These are phyloP conservation scores for Scaptomyza cyrtandrae DNA, from an alignment of 2,888 invertebrate genomes.

Conservation along the genomic window DNA sequence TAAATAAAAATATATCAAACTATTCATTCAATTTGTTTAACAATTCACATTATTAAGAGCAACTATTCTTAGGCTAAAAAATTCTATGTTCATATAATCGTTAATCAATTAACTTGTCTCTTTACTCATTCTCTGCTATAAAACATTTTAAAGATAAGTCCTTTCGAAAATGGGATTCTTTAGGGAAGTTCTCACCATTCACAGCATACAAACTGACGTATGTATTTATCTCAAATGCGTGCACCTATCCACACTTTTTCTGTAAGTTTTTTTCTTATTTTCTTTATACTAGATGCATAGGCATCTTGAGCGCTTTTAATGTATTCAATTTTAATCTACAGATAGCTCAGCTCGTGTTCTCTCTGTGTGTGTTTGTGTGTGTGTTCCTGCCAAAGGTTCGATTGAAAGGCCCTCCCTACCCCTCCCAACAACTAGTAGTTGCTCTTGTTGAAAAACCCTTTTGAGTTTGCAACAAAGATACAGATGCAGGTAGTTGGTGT, in stretches of 20 bases:
- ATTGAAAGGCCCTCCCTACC: slow-evolving; percentile 25
- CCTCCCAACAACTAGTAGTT: slow-evolving; percentile 18
- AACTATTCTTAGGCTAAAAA: no score
- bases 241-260: neutral
- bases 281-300: neutral
- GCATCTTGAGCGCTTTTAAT: slow-evolving; percentile 14
- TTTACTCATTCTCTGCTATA: no score
- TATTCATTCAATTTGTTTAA: no score
- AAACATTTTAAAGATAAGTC: neutral
- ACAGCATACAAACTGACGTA: neutral
- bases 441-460: slow-evolving; percentile 45
- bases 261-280: neutral
- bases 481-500: slow-evolving; percentile 28
- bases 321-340: slow-evolving; percentile 32
- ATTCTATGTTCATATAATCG: no score
- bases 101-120: neutral
- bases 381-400: slow-evolving; percentile 33
- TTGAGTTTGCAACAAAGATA: slow-evolving; percentile 12
- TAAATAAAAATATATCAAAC: no score
- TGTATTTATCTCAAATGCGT: slow-evolving; percentile 20
- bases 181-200: neutral
- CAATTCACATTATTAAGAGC: no score
- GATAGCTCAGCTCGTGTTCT: slow-evolving; percentile 34
- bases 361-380: slow-evolving; percentile 12
- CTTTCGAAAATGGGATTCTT: neutral